phyloP scores from a whole-genome alignment of 2,797 vertebrate genomes.

The Cercopithecus neglectus region DNA sequence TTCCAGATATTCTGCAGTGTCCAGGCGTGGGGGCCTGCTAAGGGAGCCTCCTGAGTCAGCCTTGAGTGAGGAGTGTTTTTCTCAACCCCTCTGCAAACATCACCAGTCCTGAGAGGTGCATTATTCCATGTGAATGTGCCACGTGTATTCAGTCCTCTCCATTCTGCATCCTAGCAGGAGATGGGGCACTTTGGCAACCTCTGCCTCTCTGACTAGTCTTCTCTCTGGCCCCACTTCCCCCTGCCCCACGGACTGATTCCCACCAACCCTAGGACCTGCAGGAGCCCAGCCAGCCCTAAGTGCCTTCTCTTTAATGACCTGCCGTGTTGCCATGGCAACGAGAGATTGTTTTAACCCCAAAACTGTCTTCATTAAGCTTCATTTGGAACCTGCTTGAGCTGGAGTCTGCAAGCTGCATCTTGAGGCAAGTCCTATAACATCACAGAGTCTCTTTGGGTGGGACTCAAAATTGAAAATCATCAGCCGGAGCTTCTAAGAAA shows the following conservation, averaged over 20 bases:
- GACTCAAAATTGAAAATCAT: neutral
- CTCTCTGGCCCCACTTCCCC: neutral
- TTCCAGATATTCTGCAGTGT: neutral
- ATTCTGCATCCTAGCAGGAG: neutral
- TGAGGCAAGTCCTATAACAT: neutral
- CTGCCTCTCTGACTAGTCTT: neutral
- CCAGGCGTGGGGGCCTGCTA: neutral
- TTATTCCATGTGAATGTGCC: neutral
- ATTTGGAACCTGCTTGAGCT: neutral
- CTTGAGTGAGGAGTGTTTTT: neutral
- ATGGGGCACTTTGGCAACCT: neutral
- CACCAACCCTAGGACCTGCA: neutral
- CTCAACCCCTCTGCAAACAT: neutral
- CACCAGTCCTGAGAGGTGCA: neutral
- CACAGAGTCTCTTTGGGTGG: neutral
- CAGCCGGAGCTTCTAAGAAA: neutral
- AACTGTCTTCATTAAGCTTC: neutral
- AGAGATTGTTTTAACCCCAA: constrained; percentile 11
- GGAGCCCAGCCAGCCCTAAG: neutral
- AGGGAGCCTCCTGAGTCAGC: neutral
- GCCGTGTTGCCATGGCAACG: constrained; percentile 4
- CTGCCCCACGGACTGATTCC: neutral
- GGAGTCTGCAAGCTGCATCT: neutral
- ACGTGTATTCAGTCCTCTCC: neutral
- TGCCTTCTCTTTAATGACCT: neutral